Evolutionary conservation across 92 coral and sea anemone species (phyloP).

Genomic region (Metridium senile): DNA sequence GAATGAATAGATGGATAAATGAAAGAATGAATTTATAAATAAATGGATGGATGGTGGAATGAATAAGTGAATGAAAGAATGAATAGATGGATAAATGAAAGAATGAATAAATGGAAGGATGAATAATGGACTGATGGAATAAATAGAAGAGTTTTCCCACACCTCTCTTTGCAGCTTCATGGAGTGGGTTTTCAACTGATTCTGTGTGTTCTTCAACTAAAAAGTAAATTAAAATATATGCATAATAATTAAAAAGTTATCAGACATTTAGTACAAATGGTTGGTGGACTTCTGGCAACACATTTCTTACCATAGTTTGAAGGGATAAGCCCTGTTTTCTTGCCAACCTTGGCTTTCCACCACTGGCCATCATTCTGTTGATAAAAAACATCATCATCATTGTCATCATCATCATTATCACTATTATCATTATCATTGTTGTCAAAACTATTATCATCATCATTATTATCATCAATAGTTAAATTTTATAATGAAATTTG

Average conservation of each 20-base stretch:
- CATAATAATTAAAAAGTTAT: no score
- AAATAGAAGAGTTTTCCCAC: neutral
- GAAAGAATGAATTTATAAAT: neutral
- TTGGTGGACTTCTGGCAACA: no score
- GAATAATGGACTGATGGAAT: neutral
- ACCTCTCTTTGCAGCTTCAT: slow-evolving; percentile 99
- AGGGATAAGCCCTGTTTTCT: slow-evolving; percentile 89
- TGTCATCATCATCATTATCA: no score
- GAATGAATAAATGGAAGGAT: neutral
- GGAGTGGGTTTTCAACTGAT: slow-evolving; percentile 95
- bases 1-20: neutral
- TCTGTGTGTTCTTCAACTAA: slow-evolving; percentile 95
- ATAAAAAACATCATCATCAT: no score
- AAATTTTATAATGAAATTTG: no score
- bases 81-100: neutral
- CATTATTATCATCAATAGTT: no score
- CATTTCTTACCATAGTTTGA: slow-evolving; percentile 86
- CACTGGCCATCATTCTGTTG: slow-evolving; percentile 74
- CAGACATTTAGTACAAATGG: no score
- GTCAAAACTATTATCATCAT: no score
- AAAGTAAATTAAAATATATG: neutral
- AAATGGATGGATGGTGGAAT: neutral
- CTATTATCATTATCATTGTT: no score
- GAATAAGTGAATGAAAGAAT: neutral
- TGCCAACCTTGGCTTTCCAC: slow-evolving; percentile 96